Evolutionary conservation across 2,888 invertebrate genomes (phyloP).

Genomic region (Drosophila paucipuncta): DNA sequence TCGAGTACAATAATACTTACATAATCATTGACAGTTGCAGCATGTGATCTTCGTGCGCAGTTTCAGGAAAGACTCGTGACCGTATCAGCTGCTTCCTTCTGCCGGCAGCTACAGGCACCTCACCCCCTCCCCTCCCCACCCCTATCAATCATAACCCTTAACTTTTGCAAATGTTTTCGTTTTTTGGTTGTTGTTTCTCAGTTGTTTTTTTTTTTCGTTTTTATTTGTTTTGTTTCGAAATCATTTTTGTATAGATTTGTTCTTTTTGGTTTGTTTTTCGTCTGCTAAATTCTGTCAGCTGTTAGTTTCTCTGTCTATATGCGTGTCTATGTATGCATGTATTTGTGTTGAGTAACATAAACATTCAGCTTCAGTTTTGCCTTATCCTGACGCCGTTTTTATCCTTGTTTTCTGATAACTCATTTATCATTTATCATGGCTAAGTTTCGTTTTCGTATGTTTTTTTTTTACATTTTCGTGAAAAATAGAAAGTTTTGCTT

Average conservation of each 20-base stretch:
- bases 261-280: constrained; percentile 15
- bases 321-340: not conserved
- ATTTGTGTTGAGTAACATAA: constrained; percentile 16
- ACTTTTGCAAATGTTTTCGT: not conserved
- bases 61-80: constrained; percentile 8
- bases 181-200: constrained; percentile 33
- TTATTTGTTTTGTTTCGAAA: constrained; percentile 47
- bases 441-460: not conserved
- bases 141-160: not conserved
- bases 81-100: no score
- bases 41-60: constrained; percentile 18
- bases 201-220: constrained; percentile 49
- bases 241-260: constrained; percentile 35
- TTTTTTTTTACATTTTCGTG: constrained; percentile 36
- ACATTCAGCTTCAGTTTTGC: constrained; percentile 16
- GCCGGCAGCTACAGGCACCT: not conserved
- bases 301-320: not conserved
- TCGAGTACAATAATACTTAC: constrained; percentile 8
- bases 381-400: not conserved
- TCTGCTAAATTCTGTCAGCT: constrained; percentile 20
- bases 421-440: constrained; percentile 19
- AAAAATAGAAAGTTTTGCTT: constrained; percentile 50
- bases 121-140: not conserved
- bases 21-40: constrained; percentile 11
- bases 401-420: constrained; percentile 12